Base-by-base conservation (phyloP, 2,113 vertebrate species). In the Morone chrysops region DNA sequence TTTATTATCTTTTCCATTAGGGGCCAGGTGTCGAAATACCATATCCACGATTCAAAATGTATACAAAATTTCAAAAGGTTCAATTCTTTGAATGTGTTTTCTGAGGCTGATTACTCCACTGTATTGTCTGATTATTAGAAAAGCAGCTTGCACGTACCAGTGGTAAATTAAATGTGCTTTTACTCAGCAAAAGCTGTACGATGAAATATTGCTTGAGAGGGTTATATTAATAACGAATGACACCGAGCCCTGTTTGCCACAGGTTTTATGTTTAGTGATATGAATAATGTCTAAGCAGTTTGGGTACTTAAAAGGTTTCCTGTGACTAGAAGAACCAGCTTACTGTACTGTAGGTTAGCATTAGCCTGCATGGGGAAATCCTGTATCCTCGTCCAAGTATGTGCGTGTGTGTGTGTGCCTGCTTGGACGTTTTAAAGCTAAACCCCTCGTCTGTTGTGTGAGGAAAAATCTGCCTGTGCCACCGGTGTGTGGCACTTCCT, bases 401-500 rank as follows among this genome's bases (percentile, higher is more conserved):
- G 61, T 18, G 22, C 10, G 51, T 43, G 70, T 25, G 72, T 66
- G 82, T 75, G 60, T 9, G 48, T 53, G 74, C 68, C 53, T 76
- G 73, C 67, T 81, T 17, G 10, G 50, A 63, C 11, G 8, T 68
- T 48, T 72, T 17, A 38, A 72, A 69, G 25, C 62, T 60, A 70
- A 85, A 78, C 51, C 40, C 61, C 54, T 84, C 0, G 69, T 81
- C 56, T 43, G 31, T 20, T 22, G 5, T 16, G 41, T 84, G 66
- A 72, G 63, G 31, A 66, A 40, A 31, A 81, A 65, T 71, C 82
- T 61, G 75, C 81, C 71, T 57, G 73, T 78, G 76, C 66, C 83
- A 60, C 80, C 67, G 75, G 69, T 69, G 83, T 41, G 83, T 41
- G 78, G 88, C 87, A 82, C 88, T 93, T 92, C 85, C 87, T 74